Evolutionary conservation across 2,797 vertebrate genomes (phyloP).

Genomic region (Petrocephalus schoutedeni): DNA sequence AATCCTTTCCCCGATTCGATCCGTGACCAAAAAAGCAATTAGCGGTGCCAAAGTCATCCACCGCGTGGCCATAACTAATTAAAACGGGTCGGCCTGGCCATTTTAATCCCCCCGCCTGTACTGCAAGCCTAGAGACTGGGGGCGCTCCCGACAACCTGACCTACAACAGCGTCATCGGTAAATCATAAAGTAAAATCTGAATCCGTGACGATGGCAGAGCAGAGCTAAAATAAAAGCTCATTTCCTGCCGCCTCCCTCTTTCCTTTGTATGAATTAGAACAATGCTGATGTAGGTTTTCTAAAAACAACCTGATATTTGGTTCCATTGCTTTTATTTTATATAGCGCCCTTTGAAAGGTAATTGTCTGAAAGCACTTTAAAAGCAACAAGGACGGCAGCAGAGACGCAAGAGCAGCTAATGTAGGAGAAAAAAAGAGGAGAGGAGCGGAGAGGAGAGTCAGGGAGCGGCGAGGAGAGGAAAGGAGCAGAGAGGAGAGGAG

Average conservation of each 20-base stretch:
- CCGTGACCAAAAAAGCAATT: not conserved
- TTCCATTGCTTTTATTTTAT: not conserved
- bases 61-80: not conserved
- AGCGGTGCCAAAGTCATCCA: not conserved
- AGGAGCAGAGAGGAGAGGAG: not conserved
- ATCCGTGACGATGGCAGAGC: not conserved
- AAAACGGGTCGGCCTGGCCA: not conserved
- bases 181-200: not conserved
- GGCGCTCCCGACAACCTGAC: not conserved
- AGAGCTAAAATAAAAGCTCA: constrained; percentile 5
- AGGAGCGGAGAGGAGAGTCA: not conserved
- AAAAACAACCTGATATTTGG: not conserved
- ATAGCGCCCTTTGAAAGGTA: not conserved
- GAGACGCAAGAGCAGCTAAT: not conserved
- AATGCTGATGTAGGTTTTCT: not conserved
- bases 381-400: not conserved
- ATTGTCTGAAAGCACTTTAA: not conserved
- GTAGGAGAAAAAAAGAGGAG: not conserved
- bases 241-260: not conserved
- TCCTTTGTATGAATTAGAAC: not conserved
- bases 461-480: not conserved
- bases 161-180: not conserved
- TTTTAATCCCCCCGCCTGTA: not conserved
- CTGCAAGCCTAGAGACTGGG: not conserved
- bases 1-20: not conserved